phyloP scores from a whole-genome alignment of 1,140 invertebrate species.

The Mamestra configurata region DNA sequence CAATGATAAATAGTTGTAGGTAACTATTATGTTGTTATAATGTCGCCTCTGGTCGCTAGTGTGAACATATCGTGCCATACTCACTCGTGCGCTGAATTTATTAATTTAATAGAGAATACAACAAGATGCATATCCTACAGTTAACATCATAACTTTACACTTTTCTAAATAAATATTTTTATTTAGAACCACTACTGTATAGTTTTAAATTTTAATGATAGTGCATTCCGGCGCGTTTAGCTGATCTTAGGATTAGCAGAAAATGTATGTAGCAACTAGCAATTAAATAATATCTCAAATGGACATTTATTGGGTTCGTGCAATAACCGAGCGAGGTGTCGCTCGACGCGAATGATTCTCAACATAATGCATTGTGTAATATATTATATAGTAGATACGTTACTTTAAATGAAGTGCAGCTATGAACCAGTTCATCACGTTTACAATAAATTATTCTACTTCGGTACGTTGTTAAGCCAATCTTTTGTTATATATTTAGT shows the following conservation, averaged over 20 bases:
- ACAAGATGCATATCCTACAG: conserved; percentile 2
- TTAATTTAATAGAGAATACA: not conserved
- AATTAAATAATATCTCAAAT: not conserved
- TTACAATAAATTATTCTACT: not conserved
- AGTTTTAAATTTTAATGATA: not conserved
- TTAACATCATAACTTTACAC: not conserved
- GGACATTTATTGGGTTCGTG: not conserved
- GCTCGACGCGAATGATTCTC: not conserved
- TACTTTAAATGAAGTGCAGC: not conserved
- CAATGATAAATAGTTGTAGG: not conserved
- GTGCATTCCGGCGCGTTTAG: not conserved
- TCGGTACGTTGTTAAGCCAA: not conserved
- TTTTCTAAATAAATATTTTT: not conserved
- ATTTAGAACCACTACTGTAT: not conserved
- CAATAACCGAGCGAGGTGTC: not conserved
- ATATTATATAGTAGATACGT: not conserved
- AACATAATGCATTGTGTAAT: not conserved
- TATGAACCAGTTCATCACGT: not conserved
- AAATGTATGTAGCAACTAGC: not conserved
- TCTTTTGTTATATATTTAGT: conserved; percentile 18
- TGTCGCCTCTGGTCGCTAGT: conserved; percentile 1
- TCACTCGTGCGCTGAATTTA: not conserved
- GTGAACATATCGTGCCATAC: conserved; percentile 44
- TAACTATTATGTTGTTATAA: not conserved
- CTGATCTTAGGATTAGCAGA: not conserved